Evolutionary conservation across 2,888 invertebrate species (phyloP).

Genomic region (Ichneumoninae sp.): DNA sequence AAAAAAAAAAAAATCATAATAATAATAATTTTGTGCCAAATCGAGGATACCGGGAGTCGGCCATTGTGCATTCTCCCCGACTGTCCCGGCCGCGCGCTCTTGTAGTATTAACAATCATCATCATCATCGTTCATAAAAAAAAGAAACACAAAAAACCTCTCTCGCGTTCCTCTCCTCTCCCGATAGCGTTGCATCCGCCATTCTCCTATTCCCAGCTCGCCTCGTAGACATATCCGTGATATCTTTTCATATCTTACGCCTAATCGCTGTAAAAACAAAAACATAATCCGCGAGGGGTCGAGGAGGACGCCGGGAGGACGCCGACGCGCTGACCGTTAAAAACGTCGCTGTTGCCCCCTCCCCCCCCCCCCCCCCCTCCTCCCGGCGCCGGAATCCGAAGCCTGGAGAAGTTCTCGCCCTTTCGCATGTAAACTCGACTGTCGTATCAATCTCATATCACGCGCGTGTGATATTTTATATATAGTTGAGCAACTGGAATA

Average conservation of each 20-base stretch:
- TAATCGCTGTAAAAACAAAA: slow-evolving; percentile 22
- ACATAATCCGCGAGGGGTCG: slow-evolving; percentile 23
- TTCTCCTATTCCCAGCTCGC: slow-evolving; percentile 12
- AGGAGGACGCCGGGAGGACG: background rate
- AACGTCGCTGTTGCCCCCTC: background rate
- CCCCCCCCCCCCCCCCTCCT: no score
- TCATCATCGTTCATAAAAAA: slow-evolving; percentile 25
- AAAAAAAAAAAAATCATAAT: slow-evolving; percentile 7
- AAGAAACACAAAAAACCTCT: background rate
- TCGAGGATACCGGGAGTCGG: slow-evolving; percentile 22
- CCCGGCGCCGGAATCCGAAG: slow-evolving; percentile 17
- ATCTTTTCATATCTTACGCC: slow-evolving; percentile 53
- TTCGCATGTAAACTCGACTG: slow-evolving; percentile 20
- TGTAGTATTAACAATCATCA: slow-evolving; percentile 46
- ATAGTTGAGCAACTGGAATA: background rate
- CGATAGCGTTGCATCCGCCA: background rate
- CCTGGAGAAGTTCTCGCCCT: slow-evolving; percentile 12
- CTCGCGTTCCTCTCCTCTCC: slow-evolving; percentile 28
- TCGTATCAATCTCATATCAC: slow-evolving; percentile 53
- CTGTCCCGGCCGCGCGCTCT: slow-evolving; percentile 42
- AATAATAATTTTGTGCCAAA: slow-evolving; percentile 62
- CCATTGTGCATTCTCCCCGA: slow-evolving; percentile 21
- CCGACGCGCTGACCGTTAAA: background rate
- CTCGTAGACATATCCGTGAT: slow-evolving; percentile 57
- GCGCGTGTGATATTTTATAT: slow-evolving; percentile 29